Evolutionary conservation across 2,797 vertebrate species (phyloP), one percentile per base, ranked within the genome.

Genomic region (Sparus aurata): DNA sequence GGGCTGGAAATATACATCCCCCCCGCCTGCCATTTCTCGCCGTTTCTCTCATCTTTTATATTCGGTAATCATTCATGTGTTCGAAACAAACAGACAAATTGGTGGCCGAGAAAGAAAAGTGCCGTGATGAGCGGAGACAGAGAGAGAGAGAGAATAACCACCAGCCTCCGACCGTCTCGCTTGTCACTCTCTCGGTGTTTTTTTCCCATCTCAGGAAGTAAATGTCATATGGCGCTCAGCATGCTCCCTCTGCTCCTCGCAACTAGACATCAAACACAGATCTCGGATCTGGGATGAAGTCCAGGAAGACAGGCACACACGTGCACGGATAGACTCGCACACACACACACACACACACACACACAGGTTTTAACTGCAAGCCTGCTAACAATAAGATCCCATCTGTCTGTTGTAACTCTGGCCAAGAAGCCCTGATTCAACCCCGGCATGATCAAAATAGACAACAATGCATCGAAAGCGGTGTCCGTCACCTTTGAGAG

Each of bases 211-310:
- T 76, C 58, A 52, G 73, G 80, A 85, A 82, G 57, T 80, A 46
- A 68, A 79, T 66, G 82, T 91, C 90, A 90, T 90, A 89, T 88
- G 86, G 87, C 55, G 55, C 87, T 76, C 91, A 78, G 80, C 43
- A 0, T 76, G 87, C 58, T 83, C 53, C 79, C 75, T 85, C 87
- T 81, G 75, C 82, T 87, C 75, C 58, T 53, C 55, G 80, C 73
- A 78, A 84, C 65, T 30, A 80, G 70, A 82, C 84, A 88, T 89
- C 82, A 87, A 87, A 84, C 85, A 82, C 88, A 87, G 61, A 87
- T 86, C 80, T 85, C 78, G 82, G 54, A 71, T 83, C 85, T 89
- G 79, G 89, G 90, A 87, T 53, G 25, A 27, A 43, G 73, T 91
- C 87, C 84, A 90, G 74, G 75, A 79, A 67, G n/a, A 75, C 77